Evolutionary conservation across 2,797 vertebrate species (phyloP), one percentile per base, ranked within the genome.

Genomic region (Pantherophis vulpinus): DNA sequence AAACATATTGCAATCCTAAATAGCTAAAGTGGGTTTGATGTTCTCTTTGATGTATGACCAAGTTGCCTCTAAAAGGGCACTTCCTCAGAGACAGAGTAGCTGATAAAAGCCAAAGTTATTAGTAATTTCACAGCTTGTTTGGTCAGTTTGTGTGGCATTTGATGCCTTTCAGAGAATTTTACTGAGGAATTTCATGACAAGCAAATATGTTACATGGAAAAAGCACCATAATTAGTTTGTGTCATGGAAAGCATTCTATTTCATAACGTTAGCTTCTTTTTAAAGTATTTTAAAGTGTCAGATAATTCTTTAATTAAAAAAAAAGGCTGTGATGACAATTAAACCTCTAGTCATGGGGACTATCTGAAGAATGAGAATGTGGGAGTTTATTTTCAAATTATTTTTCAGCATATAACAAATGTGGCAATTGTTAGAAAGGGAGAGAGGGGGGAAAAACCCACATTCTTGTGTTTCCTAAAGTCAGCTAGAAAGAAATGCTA

Each of bases 171-270:
- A 58, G 92, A 95, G 93, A 83, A 93, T 87, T 92, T 55, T 90
- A 66, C 66, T 79, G 47, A 96, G 89, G 89, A 95, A 95, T 95
- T 95, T 93, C 94, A 94, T 94, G 94, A 94, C 94, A 92, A 54
- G 90, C 87, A 92, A 92, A 74, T 91, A 93, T 83, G 88, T 94
- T 86, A 91, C 86, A 32, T 94, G 95, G 96, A 96, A 97, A 97
- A 92, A 91, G 83, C 60, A 92, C 86, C 87, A 29, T 93, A 96
- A 96, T 96, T 95, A 96, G 93, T 94, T 93, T 89, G 94, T 95
- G 94, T 89, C 25, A 89, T 18, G 83, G 94, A 91, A 92, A 92
- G 86, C 89, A 93, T 95, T 95, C 93, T 91, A 93, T 95, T 96
- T 96, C 94, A 87, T 93, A 95, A 96, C 91, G 86, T 79, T 91